phyloP scores from a whole-genome alignment of 2,113 vertebrate genomes.

The Apteryx mantelli region DNA sequence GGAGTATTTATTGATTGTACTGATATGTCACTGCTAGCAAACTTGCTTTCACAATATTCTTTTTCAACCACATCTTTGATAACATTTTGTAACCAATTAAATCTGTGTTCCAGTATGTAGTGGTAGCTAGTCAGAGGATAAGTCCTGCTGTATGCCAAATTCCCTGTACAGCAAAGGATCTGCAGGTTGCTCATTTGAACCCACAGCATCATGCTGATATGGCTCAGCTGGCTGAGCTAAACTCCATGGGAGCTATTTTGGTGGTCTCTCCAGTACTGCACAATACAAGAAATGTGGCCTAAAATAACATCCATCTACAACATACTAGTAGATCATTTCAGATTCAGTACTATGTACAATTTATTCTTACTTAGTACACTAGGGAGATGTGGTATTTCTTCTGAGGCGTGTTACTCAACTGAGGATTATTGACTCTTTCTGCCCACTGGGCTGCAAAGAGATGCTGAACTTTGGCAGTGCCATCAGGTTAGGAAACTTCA shows the following conservation, averaged over 20 bases:
- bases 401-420: not conserved
- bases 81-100: not conserved
- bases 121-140: not conserved
- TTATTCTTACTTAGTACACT: constrained; percentile 66
- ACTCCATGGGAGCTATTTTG: constrained; percentile 79
- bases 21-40: constrained; percentile 31
- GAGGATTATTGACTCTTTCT: constrained; percentile 56
- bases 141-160: not conserved
- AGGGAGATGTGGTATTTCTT: constrained; percentile 57
- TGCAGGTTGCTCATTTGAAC: not conserved
- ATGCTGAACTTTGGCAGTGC: not conserved
- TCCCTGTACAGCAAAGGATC: not conserved
- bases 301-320: constrained; percentile 61
- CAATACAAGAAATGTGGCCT: constrained; percentile 49
- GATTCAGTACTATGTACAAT: constrained; percentile 67
- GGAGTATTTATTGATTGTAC: constrained; percentile 71
- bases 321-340: constrained; percentile 62
- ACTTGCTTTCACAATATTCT: not conserved
- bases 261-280: constrained; percentile 58
- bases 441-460: constrained; percentile 46
- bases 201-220: not conserved
- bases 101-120: not conserved
- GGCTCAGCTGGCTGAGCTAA: constrained; percentile 41
- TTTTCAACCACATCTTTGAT: not conserved
- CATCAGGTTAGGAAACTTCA: constrained; percentile 85